A percentile compares a stretch with the other conserved stretches of the same genome.
Conservation (phyloP, 2,888 invertebrate genomes). For the Athrips mouffetella region DNA sequence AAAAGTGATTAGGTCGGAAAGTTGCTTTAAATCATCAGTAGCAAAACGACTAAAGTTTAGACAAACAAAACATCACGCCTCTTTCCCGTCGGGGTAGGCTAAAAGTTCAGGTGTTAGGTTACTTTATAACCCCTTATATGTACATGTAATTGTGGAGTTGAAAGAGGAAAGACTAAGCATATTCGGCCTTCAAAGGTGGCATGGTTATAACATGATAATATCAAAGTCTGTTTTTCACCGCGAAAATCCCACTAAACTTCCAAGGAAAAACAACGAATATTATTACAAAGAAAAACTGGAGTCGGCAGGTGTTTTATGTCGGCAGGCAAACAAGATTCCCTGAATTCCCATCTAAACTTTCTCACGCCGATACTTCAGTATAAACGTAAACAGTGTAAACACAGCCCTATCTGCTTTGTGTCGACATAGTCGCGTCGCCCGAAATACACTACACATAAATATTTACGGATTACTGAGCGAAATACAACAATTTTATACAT, state of each 20-base stretch:
- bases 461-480: conserved; percentile 23
- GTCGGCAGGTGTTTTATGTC: conserved; percentile 45
- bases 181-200: too few species aligned
- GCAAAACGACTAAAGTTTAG: too few species aligned
- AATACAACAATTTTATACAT: conserved; percentile 13
- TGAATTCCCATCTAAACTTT: conserved; percentile 57
- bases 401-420: conserved; percentile 43
- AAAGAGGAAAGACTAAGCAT: too few species aligned
- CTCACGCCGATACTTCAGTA: conserved; percentile 45
- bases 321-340: conserved; percentile 47
- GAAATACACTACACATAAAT: conserved; percentile 31
- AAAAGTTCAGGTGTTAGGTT: too few species aligned
- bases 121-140: too few species aligned
- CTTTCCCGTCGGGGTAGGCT: too few species aligned
- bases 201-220: too few species aligned
- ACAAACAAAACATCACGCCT: too few species aligned
- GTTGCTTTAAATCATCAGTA: too few species aligned
- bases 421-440: conserved; percentile 36
- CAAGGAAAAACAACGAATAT: conserved; percentile 30
- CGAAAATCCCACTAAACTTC: conserved; percentile 11
- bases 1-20: too few species aligned
- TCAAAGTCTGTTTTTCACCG: too few species aligned
- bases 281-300: conserved; percentile 30
- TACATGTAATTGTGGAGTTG: too few species aligned
- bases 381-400: conserved; percentile 35